These are phyloP conservation scores for Baryphthengus martii DNA, from an alignment of 2,113 vertebrate species.

Conservation along the genomic window DNA sequence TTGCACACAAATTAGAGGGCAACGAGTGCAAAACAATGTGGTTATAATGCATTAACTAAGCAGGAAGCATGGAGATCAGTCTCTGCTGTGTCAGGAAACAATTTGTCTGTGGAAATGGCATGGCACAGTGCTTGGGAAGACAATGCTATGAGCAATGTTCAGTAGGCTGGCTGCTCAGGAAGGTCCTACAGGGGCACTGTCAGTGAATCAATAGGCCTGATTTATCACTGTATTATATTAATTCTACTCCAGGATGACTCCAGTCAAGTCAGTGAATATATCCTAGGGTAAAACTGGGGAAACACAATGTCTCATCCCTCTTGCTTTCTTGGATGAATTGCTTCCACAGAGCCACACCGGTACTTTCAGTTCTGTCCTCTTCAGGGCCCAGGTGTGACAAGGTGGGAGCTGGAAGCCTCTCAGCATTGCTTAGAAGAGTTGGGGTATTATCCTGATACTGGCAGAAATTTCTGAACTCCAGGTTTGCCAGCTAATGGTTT, in stretches of 20 bases:
- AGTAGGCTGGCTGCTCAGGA: not conserved
- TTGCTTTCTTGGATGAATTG: not conserved
- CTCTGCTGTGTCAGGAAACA: conserved; percentile 59
- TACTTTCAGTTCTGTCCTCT: not conserved
- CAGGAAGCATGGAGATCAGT: conserved; percentile 46
- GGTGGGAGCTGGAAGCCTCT: not conserved
- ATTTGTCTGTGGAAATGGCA: conserved; percentile 55
- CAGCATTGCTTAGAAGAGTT: not conserved
- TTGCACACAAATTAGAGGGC: conserved; percentile 51
- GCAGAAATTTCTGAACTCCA: not conserved
- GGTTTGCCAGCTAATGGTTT: not conserved
- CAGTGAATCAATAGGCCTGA: conserved; percentile 45
- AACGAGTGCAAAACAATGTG: conserved; percentile 56
- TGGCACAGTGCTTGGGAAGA: conserved; percentile 42
- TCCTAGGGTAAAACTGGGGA: not conserved
- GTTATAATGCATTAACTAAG: conserved; percentile 48
- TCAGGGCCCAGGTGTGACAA: not conserved
- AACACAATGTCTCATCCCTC: not conserved
- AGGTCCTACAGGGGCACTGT: conserved; percentile 52
- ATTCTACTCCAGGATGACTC: conserved; percentile 25
- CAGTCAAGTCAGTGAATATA: conserved; percentile 14
- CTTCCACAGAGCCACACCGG: not conserved
- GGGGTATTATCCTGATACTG: not conserved
- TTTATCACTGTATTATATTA: conserved; percentile 48
- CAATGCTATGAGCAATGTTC: conserved; percentile 15